A percentile compares a stretch with the other conserved stretches of the same genome.
Conservation (phyloP, 2,113 vertebrate species). For the Taxidea taxus region DNA sequence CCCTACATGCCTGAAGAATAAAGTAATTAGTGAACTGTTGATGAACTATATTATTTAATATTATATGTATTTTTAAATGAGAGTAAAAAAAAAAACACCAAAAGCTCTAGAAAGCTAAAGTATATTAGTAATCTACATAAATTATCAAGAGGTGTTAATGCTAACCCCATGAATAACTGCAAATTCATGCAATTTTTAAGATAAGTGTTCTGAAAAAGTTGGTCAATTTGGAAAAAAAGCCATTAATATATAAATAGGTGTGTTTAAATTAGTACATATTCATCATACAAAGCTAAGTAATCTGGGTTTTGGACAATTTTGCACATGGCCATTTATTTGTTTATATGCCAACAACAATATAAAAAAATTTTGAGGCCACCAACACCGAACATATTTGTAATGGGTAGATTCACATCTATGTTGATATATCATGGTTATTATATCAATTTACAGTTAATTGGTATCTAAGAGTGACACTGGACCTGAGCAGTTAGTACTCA, state of each 20-base stretch:
- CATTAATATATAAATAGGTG: neutral
- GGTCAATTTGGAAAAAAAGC: neutral
- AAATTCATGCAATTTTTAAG: slow-evolving; percentile 19
- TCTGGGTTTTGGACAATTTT: neutral
- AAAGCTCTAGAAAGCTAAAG: neutral
- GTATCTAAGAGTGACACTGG: neutral
- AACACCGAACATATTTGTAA: neutral
- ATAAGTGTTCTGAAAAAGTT: neutral
- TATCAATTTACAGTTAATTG: neutral
- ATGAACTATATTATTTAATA: neutral
- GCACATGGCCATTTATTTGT: neutral
- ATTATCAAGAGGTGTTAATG: neutral
- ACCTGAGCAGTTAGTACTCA: neutral
- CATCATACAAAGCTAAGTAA: slow-evolving; percentile 8
- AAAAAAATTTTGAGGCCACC: neutral
- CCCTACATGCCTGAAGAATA: neutral
- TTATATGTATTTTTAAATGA: neutral
- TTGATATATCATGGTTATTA: neutral
- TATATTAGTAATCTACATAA: slow-evolving; percentile 16
- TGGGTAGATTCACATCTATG: neutral
- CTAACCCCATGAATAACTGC: neutral
- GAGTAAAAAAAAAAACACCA: neutral
- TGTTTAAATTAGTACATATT: neutral
- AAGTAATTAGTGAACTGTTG: neutral
- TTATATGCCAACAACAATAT: neutral